Evolutionary conservation across 2,113 vertebrate species (phyloP), one percentile per base, ranked within the genome.

Genomic region (Heterotis niloticus): DNA sequence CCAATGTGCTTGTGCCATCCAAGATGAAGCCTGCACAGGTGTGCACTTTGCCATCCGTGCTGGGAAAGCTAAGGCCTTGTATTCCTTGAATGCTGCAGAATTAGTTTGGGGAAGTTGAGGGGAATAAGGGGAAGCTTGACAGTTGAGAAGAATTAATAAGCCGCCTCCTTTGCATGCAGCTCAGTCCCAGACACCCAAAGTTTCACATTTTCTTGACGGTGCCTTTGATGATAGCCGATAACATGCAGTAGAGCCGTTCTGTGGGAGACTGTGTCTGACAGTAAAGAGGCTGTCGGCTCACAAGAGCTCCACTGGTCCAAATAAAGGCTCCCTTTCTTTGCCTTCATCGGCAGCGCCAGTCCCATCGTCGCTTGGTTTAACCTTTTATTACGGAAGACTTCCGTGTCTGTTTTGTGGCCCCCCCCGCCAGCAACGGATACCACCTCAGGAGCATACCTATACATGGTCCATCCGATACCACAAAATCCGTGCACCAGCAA

Each of bases 221-320:
- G 81, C 83, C 85, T 93, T 94, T 94, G 88, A 91, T 93, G 91
- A 92, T 89, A 80, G 28, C 76, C 89, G 88, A 87, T 94, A 93
- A 85, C 2, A 0, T 84, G 88, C 72, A 84, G 80, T 81, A 26
- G 16, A 54, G 72, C 56, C 72, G 26, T 59, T 93, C 89, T 88
- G 51, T 56, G 75, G 88, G 88, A 88, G 87, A 82, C 65, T 79
- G 85, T 81, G 28, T 91, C 73, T 66, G 75, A 88, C 88, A 85
- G 88, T 81, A 90, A 83, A 88, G 81, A 81, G 78, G 88, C 76
- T 88, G 81, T 91, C 88, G 89, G 82, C 79, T 80, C 89, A 88
- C 81, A 86, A 82, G 82, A 82, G 85, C 85, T 90, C 82, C 84
- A 75, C 84, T 91, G 87, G 92, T 92, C 82, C 81, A 85, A 89